Evolutionary conservation across 1,140 invertebrate genomes (phyloP).

Genomic region (Microvelia longipes): DNA sequence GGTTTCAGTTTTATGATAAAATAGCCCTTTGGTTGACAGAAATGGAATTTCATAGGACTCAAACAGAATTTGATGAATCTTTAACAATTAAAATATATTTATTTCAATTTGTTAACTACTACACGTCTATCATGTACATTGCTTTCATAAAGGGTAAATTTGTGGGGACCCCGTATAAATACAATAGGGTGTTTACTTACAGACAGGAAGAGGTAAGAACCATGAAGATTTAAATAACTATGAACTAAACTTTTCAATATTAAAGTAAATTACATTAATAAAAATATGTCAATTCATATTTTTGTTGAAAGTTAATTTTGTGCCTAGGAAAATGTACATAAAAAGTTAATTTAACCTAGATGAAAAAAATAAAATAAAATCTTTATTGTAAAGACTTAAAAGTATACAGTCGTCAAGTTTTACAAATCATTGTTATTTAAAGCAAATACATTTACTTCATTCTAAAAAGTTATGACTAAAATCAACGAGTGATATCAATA

Average conservation of each 20-base stretch:
- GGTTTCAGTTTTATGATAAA: constrained; percentile 64
- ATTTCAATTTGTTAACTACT: constrained; percentile 96
- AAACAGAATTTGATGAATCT: constrained; percentile 95
- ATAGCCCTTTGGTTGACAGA: constrained; percentile 86
- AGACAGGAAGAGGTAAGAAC: constrained; percentile 64
- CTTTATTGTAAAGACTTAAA: too few relatives aligned
- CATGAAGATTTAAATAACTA: constrained; percentile 39
- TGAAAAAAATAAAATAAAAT: too few relatives aligned
- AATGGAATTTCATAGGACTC: constrained; percentile 82
- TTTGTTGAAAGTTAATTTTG: too few relatives aligned
- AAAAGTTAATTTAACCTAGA: too few relatives aligned
- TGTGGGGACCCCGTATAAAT: constrained; percentile 65
- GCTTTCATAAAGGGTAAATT: constrained; percentile 94
- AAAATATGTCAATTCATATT: too few relatives aligned
- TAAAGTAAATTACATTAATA: constrained; percentile 50
- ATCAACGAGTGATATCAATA: too few relatives aligned
- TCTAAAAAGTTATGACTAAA: too few relatives aligned
- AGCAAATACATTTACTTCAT: too few relatives aligned
- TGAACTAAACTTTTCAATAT: constrained; percentile 75
- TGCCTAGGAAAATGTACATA: too few relatives aligned
- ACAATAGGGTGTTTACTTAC: constrained; percentile 55
- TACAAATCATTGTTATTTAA: too few relatives aligned
- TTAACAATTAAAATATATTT: constrained; percentile 93
- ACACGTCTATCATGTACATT: constrained; percentile 96
- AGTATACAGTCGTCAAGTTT: too few relatives aligned